These are phyloP conservation scores for Alcedo atthis DNA, from an alignment of 2,797 vertebrate species.

Conservation along the genomic window DNA sequence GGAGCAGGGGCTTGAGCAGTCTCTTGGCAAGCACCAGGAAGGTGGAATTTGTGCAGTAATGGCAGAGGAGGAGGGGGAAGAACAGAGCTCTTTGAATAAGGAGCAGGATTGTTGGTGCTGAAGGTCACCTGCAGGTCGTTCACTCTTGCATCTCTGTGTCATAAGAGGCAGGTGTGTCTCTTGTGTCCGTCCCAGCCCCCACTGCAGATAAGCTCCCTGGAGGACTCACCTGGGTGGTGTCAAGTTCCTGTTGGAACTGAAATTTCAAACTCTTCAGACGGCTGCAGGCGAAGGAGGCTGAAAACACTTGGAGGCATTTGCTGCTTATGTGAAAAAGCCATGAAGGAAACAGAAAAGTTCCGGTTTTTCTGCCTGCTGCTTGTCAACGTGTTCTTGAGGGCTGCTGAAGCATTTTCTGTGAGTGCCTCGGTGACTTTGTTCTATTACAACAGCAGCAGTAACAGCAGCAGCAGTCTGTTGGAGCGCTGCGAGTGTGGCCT, in stretches of 20 bases:
- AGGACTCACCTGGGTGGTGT: constrained; percentile 79
- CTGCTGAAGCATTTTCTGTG: constrained; percentile 17
- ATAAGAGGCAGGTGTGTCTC: constrained; percentile 64
- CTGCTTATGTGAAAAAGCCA: constrained; percentile 48
- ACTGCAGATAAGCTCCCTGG: constrained; percentile 74
- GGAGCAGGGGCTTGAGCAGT: background rate
- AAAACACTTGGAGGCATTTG: constrained; percentile 16
- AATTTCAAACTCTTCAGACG: constrained; percentile 66
- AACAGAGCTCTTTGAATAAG: background rate
- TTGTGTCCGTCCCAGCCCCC: rapidly evolving
- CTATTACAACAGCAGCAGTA: constrained; percentile 72
- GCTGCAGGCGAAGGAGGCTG: background rate
- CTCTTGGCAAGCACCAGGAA: background rate
- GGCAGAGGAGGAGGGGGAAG: background rate
- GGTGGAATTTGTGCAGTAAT: background rate
- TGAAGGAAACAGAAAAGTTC: constrained; percentile 33
- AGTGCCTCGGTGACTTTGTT: constrained; percentile 77
- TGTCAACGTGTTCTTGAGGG: constrained; percentile 5
- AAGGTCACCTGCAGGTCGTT: background rate
- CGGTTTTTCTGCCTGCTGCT: constrained; percentile 1
- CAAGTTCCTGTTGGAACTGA: constrained; percentile 79
- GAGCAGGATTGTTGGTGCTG: background rate
- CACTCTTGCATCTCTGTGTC: background rate
- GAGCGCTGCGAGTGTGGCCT: constrained; percentile 83
- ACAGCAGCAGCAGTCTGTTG: constrained; percentile 14